Percentiles rank a stretch among this genome's conserved stretches.
Evolutionary conservation across 1,140 invertebrate genomes (phyloP).

Genomic region (Aphis gossypii): DNA sequence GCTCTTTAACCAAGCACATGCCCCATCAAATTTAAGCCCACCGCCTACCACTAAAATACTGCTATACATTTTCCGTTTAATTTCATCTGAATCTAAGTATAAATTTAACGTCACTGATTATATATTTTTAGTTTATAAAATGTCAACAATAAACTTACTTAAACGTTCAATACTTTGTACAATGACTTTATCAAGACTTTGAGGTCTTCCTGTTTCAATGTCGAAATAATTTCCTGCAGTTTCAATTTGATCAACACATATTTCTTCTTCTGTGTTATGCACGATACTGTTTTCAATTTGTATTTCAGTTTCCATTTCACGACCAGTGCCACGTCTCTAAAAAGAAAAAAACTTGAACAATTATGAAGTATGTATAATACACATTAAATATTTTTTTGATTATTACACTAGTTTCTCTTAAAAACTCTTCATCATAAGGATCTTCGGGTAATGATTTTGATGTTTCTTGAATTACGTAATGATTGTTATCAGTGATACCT

Average conservation of each 20-base stretch:
- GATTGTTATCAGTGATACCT: constrained; percentile 79
- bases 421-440: constrained; percentile 90
- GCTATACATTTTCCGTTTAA: constrained; percentile 94
- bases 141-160: constrained; percentile 15
- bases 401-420: constrained; percentile 83
- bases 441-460: constrained; percentile 87
- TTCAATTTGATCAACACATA: constrained; percentile 57
- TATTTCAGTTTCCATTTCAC: constrained; percentile 52
- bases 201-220: constrained; percentile 46
- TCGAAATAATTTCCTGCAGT: constrained; percentile 56
- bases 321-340: constrained; percentile 49
- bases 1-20: constrained; percentile 88
- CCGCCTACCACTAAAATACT: constrained; percentile 91
- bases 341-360: background rate
- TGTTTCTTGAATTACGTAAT: constrained; percentile 75
- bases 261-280: constrained; percentile 51
- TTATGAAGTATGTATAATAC: background rate
- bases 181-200: constrained; percentile 55
- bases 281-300: constrained; percentile 35
- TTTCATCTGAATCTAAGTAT: constrained; percentile 76
- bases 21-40: constrained; percentile 86
- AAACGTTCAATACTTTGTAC: constrained; percentile 58
- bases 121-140: background rate
- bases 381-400: background rate
- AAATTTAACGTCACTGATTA: background rate